These are phyloP conservation scores for Platysteira castanea DNA, from an alignment of 2,113 vertebrate species.

Conservation along the genomic window DNA sequence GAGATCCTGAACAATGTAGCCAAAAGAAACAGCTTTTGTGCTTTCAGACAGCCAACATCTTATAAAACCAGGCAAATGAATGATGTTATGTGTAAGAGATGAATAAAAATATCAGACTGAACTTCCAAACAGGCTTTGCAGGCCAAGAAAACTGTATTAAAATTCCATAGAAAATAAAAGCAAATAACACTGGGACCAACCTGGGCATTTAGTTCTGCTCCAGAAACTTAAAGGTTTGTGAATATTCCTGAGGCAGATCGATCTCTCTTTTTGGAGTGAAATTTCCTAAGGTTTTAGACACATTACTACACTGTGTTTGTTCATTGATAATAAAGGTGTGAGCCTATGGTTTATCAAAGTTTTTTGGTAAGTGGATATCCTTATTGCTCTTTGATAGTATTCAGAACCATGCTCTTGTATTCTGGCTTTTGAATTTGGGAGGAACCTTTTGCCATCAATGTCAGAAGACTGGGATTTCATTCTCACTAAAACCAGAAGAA, in stretches of 20 bases:
- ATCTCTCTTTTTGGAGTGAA: neutral
- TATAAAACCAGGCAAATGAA: constrained; percentile 50
- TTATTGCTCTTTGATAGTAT: neutral
- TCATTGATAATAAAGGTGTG: neutral
- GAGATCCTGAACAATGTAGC: constrained; percentile 4
- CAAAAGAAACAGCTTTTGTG: constrained; percentile 54
- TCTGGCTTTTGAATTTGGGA: neutral
- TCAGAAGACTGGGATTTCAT: neutral
- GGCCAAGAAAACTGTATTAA: constrained; percentile 22
- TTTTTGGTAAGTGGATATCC: neutral
- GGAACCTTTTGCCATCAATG: neutral
- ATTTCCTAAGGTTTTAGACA: neutral
- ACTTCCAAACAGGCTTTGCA: constrained; percentile 17
- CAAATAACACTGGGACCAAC: neutral
- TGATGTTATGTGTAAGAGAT: constrained; percentile 41
- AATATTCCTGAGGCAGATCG: neutral
- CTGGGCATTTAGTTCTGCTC: neutral
- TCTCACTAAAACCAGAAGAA: neutral
- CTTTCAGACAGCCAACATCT: constrained; percentile 45
- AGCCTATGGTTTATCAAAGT: neutral
- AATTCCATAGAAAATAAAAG: constrained; percentile 32
- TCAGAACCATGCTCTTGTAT: neutral
- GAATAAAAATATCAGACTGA: constrained; percentile 42
- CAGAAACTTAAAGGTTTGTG: neutral
- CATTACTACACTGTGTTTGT: neutral